phyloP scores from a whole-genome alignment of 2,888 invertebrate genomes.

The Hermaeophaga mercurialis region DNA sequence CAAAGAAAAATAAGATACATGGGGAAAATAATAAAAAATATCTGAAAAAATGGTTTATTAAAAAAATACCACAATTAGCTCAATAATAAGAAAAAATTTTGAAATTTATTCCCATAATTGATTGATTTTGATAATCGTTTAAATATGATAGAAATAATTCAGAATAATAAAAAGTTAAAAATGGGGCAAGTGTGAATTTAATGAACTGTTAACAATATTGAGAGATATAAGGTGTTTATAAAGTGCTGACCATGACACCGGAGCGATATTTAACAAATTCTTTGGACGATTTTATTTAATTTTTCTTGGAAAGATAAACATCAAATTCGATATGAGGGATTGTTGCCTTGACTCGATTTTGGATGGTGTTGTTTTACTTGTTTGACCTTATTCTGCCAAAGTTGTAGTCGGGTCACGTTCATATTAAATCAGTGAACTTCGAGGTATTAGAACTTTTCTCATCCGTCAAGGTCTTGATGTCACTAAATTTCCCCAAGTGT shows the following conservation, averaged over 20 bases:
- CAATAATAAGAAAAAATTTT: too few species aligned
- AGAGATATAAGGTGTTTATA: too few species aligned
- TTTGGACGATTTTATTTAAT: background rate
- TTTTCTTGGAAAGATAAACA: conserved; percentile 14
- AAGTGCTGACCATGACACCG: background rate
- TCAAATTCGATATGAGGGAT: conserved; percentile 16
- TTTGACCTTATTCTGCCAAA: conserved; percentile 10
- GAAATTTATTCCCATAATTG: too few species aligned
- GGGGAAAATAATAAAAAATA: too few species aligned
- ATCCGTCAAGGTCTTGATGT: conserved; percentile 15
- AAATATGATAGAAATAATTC: too few species aligned
- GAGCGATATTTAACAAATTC: background rate
- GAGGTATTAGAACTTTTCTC: conserved; percentile 18
- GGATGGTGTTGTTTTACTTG: conserved; percentile 14
- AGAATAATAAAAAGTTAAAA: too few species aligned
- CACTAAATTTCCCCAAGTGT: conserved; percentile 21
- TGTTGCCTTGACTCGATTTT: conserved; percentile 15
- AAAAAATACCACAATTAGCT: too few species aligned
- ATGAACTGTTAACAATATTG: too few species aligned
- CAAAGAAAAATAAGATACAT: too few species aligned
- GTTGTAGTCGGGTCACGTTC: conserved; percentile 15
- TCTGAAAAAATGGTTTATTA: too few species aligned
- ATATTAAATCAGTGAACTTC: conserved; percentile 14
- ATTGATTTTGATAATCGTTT: too few species aligned
- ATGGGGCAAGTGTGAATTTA: too few species aligned